Percentiles rank a stretch among this genome's conserved stretches.
phyloP scores from a whole-genome alignment of 2,888 invertebrate species.

The Heliconius aoede region DNA sequence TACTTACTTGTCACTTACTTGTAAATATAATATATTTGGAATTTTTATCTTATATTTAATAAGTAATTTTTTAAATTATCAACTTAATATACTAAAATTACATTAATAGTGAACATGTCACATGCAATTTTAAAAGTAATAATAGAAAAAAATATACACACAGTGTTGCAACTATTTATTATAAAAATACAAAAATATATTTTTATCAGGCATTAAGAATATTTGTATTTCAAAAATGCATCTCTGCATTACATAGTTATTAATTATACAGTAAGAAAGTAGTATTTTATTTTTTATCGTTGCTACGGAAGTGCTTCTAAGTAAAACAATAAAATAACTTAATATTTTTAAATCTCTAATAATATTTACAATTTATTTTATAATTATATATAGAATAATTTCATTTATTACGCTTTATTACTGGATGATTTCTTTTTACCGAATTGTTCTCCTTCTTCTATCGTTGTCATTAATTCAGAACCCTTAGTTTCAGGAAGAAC shows the following conservation, averaged over 20 bases:
- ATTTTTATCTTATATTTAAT: too few relatives aligned
- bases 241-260: not conserved
- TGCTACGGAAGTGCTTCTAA: not conserved
- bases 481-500: constrained; percentile 91
- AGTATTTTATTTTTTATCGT: not conserved
- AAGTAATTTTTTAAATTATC: not conserved
- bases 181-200: not conserved
- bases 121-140: not conserved
- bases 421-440: constrained; percentile 58
- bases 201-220: not conserved
- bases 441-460: constrained; percentile 89
- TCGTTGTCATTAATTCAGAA: constrained; percentile 89
- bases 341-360: constrained; percentile 4
- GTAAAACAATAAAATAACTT: not conserved
- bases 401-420: constrained; percentile 26
- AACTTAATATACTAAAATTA: not conserved
- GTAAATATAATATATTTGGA: too few relatives aligned
- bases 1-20: not conserved
- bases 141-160: not conserved
- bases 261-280: too few relatives aligned
- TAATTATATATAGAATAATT: not conserved
- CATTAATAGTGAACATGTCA: not conserved
- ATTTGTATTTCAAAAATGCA: not conserved
- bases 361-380: constrained; percentile 12
- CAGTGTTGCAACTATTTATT: not conserved